A percentile compares a stretch with the other conserved stretches of the same genome.
Evolutionary conservation across 2,888 invertebrate species (phyloP).

Genomic region (Lasioglossum calceatum): DNA sequence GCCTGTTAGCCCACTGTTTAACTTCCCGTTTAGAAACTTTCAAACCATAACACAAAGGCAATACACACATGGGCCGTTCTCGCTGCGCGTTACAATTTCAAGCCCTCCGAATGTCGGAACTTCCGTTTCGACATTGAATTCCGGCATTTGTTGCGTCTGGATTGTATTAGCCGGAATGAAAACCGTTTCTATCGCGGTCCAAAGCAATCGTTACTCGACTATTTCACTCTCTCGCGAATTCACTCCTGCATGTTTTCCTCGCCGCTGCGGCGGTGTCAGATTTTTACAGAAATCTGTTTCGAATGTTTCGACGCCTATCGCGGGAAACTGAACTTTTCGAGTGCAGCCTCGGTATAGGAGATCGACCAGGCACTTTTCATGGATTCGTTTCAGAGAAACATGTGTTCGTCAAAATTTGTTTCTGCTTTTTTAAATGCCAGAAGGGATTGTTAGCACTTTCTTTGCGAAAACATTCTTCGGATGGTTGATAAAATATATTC

Average conservation of each 20-base stretch:
- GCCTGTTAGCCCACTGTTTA: slow-evolving; percentile 1
- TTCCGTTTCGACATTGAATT: not conserved
- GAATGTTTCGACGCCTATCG: not conserved
- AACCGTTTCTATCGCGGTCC: not conserved
- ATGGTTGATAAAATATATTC: no score
- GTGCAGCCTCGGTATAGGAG: not conserved
- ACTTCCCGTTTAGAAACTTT: slow-evolving; percentile 6
- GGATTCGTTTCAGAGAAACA: not conserved
- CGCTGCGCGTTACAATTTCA: not conserved
- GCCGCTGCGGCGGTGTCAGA: not conserved
- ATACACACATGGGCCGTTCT: not conserved
- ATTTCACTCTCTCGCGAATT: not conserved
- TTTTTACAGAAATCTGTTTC: not conserved
- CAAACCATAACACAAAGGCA: slow-evolving; percentile 6
- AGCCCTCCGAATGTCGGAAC: not conserved
- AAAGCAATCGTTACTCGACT: not conserved
- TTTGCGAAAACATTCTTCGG: no score
- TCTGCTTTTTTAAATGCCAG: not conserved
- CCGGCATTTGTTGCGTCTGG: not conserved
- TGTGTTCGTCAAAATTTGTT: not conserved
- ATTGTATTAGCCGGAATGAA: not conserved
- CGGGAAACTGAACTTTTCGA: not conserved
- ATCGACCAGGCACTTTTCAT: not conserved
- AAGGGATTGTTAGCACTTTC: no score
- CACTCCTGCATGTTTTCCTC: not conserved